phyloP scores from a whole-genome alignment of 2,113 vertebrate genomes.

The Dasyornis broadbenti region DNA sequence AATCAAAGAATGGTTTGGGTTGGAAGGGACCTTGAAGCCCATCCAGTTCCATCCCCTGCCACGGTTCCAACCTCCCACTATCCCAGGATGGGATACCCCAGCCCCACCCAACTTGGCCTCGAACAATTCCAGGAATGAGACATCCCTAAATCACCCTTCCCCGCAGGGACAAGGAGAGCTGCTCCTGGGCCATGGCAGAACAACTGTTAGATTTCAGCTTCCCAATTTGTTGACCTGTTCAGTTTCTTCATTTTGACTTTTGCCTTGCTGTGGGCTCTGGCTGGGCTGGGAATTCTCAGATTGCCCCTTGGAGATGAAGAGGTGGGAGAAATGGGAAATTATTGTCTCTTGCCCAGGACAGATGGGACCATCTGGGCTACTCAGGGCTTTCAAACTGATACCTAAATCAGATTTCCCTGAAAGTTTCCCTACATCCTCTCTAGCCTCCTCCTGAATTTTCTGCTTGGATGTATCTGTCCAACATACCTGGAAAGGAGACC shows the following conservation, averaged over 20 bases:
- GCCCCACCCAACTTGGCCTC: fast-evolving
- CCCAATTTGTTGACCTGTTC: not conserved
- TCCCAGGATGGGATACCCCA: not conserved
- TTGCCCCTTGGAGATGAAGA: not conserved
- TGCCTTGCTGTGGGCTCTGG: not conserved
- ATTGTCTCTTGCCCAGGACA: not conserved
- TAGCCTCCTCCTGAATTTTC: not conserved
- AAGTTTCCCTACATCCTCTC: not conserved
- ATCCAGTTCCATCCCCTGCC: not conserved
- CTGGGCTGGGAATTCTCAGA: not conserved
- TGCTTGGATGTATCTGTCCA: not conserved
- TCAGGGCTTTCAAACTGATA: not conserved
- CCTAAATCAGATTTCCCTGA: not conserved
- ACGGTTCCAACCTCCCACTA: fast-evolving
- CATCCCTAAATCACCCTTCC: not conserved
- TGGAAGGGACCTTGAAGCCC: not conserved
- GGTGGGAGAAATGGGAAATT: not conserved
- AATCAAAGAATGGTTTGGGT: too few species aligned
- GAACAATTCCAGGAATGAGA: not conserved
- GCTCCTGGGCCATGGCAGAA: not conserved
- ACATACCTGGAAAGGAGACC: not conserved
- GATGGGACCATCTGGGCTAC: not conserved
- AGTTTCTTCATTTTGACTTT: not conserved
- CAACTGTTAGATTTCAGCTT: not conserved
- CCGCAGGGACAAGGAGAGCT: not conserved